Evolutionary conservation across 2,888 invertebrate species (phyloP).

Genomic region (Philereme vetulata): DNA sequence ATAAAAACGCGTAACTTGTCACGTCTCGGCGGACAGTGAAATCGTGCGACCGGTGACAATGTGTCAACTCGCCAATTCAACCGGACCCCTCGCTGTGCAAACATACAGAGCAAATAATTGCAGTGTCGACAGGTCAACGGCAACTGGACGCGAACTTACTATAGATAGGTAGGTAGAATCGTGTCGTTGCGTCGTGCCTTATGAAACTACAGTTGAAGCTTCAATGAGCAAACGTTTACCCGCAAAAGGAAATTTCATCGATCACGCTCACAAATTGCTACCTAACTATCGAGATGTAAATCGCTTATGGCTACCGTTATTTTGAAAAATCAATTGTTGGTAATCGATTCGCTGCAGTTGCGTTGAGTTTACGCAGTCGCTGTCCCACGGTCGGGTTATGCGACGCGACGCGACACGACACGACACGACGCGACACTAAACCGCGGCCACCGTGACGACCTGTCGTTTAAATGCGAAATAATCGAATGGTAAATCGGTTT

Average conservation of each 20-base stretch:
- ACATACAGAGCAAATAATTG: constrained; percentile 32
- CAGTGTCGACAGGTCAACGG: constrained; percentile 46
- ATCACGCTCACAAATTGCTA: constrained; percentile 80
- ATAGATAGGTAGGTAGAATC: constrained; percentile 42
- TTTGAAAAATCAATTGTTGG: constrained; percentile 78
- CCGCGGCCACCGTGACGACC: constrained; percentile 60
- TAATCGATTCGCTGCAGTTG: constrained; percentile 79
- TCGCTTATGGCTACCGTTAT: constrained; percentile 78
- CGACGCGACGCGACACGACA: constrained; percentile 35
- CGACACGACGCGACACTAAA: constrained; percentile 43
- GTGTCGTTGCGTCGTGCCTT: constrained; percentile 73
- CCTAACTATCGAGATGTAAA: constrained; percentile 79
- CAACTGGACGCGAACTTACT: constrained; percentile 52
- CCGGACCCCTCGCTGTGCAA: constrained; percentile 37
- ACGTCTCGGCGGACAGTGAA: constrained; percentile 80
- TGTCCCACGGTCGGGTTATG: constrained; percentile 72
- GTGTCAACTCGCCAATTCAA: constrained; percentile 58
- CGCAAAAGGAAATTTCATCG: constrained; percentile 79
- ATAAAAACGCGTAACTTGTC: constrained; percentile 84
- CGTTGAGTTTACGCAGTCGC: constrained; percentile 72
- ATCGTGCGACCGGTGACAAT: constrained; percentile 81
- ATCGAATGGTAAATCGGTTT: constrained; percentile 68
- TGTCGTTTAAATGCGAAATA: constrained; percentile 57
- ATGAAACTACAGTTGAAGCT: constrained; percentile 81
- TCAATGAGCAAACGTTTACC: constrained; percentile 77